Conservation (phyloP, 2,888 invertebrate genomes). For the Macaria liturata region DNA sequence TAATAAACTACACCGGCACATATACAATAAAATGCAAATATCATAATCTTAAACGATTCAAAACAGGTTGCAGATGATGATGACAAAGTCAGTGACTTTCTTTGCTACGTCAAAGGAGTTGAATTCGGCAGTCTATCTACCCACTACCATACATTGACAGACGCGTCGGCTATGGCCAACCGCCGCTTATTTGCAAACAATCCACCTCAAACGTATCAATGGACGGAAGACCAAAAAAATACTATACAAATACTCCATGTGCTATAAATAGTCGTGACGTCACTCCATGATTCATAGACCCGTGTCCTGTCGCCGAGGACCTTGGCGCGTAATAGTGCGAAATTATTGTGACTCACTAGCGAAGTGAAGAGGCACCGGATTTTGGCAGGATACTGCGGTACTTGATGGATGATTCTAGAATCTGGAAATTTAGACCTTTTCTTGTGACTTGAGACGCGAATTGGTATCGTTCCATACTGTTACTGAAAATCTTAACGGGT, state of each 20-base stretch:
- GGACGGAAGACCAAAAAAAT: constrained; percentile 69
- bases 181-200: constrained; percentile 61
- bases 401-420: background rate
- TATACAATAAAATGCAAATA: no score
- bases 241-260: constrained; percentile 46
- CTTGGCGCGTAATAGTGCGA: constrained; percentile 43
- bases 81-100: background rate
- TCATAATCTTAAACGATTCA: no score
- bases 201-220: constrained; percentile 56
- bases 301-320: constrained; percentile 49
- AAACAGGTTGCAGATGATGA: no score
- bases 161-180: constrained; percentile 12
- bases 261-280: constrained; percentile 46
- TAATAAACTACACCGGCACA: no score
- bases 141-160: no score
- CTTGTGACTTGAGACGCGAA: no score
- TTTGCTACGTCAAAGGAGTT: background rate
- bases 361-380: constrained; percentile 33
- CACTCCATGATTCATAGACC: constrained; percentile 46
- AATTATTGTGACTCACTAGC: constrained; percentile 40
- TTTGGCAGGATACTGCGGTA: constrained; percentile 18
- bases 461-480: no score
- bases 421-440: no score
- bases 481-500: no score
- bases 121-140: background rate